Base-by-base conservation (phyloP, 1,140 invertebrate genomes). In the Nephila pilipes region DNA sequence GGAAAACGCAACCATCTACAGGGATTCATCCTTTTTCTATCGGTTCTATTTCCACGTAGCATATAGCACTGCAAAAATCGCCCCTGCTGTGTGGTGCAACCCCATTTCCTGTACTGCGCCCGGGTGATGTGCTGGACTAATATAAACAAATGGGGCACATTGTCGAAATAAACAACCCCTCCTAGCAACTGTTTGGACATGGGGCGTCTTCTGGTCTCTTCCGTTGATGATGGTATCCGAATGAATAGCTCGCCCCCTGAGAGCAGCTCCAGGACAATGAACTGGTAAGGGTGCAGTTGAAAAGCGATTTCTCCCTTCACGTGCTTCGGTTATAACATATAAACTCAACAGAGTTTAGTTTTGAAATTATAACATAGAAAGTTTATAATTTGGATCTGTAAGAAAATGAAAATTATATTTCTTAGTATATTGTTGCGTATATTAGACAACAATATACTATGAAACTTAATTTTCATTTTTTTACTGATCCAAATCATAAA, bases 111-210 rank as follows among this genome's bases (percentile, higher is more conserved):
- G 29, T n/a, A 5, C 14, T 75, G n/a, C 10, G 32, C 69, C 46
- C 46, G 46, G 38, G 38, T 46, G 46, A 46, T 46, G 75, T 20
- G 36, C 75, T 1, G 22, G n/a, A 22, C 46, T 81, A 81, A 81
- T 81, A 38, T 29, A 81, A 81, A 81, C 80, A 81, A 81, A 81
- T 55, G 75, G 60, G 63, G 63, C n/a, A n/a, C 63, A 65, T n/a
- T 65, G 69, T 81, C 69, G 18, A 20, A 10, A 36, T 75, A 75
- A 75, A 75, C 69, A 75, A 75, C 29, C 69, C 29, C 29, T 36
- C 29, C 38, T 46, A 38, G 75, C 14, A 18, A 22, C 25, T 81
- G 80, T 81, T 81, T 81, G 80, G 80, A n/a, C 36, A 81, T 22
- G 80, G 80, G 80, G 80, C 80, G 80, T 81, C 80, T 25, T 16